Evolutionary conservation across 2,797 vertebrate genomes (phyloP).

Genomic region (Gobionotothen gibberifrons): DNA sequence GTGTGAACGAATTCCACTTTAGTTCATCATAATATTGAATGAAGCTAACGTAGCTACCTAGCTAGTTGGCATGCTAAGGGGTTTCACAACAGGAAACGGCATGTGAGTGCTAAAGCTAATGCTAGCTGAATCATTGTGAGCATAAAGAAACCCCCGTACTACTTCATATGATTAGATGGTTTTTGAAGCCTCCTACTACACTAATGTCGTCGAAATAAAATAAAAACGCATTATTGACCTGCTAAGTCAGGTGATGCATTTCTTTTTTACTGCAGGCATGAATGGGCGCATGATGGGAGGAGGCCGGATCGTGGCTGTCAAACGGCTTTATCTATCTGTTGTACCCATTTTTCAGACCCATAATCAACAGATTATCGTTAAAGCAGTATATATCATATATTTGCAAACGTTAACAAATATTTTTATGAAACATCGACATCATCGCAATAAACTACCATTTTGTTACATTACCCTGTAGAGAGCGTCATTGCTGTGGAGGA

Average conservation of each 20-base stretch:
- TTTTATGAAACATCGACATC: background rate
- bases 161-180: accelerated
- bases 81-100: constrained; percentile 74
- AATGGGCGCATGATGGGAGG: constrained; percentile 63
- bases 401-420: background rate
- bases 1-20: background rate
- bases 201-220: background rate
- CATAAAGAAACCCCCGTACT: background rate
- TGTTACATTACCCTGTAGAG: background rate
- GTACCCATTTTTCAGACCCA: background rate
- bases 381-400: background rate
- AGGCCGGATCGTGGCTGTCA: constrained; percentile 73
- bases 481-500: background rate
- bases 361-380: background rate
- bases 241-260: constrained; percentile 18
- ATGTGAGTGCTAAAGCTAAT: constrained; percentile 77
- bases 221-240: background rate
- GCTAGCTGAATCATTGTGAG: constrained; percentile 42
- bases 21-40: background rate
- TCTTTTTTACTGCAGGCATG: constrained; percentile 31
- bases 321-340: constrained; percentile 35
- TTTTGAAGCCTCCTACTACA: too few relatives aligned
- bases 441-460: too few relatives aligned
- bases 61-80: constrained; percentile 67
- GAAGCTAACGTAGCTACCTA: constrained; percentile 44